phyloP scores from a whole-genome alignment of 2,888 invertebrate genomes.

The Candidula unifasciata region DNA sequence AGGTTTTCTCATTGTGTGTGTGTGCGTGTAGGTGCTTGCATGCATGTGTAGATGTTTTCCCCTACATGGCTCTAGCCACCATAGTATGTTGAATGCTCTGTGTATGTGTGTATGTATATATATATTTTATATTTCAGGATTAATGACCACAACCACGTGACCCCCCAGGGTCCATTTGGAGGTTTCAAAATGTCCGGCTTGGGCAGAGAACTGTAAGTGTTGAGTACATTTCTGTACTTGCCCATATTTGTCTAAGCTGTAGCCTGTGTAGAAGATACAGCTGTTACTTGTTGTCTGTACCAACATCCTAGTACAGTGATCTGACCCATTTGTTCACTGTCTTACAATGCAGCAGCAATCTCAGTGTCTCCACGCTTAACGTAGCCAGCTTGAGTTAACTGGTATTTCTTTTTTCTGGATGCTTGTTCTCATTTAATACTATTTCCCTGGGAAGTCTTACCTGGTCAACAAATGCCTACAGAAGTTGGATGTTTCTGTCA shows the following conservation, averaged over 20 bases:
- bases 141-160: slow-evolving; percentile 73
- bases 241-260: not conserved
- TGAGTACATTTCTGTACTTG: not conserved
- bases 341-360: no score
- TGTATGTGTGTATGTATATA: not conserved
- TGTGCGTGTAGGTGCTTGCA: not conserved
- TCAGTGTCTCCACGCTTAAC: no score
- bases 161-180: slow-evolving; percentile 92
- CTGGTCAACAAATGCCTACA: no score
- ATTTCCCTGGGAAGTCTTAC: no score
- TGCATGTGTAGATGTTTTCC: not conserved
- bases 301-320: no score
- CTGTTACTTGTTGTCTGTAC: not conserved
- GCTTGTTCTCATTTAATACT: no score
- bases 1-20: no score
- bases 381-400: no score
- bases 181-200: slow-evolving; percentile 96
- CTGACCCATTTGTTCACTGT: no score
- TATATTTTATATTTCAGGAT: slow-evolving; percentile 63
- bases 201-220: slow-evolving; percentile 88
- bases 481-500: no score
- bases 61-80: not conserved
- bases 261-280: not conserved
- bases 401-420: no score
- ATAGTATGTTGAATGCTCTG: not conserved